These are phyloP conservation scores for Acipenser oxyrinchus DNA, from an alignment of 2,797 vertebrate species.

Conservation along the genomic window DNA sequence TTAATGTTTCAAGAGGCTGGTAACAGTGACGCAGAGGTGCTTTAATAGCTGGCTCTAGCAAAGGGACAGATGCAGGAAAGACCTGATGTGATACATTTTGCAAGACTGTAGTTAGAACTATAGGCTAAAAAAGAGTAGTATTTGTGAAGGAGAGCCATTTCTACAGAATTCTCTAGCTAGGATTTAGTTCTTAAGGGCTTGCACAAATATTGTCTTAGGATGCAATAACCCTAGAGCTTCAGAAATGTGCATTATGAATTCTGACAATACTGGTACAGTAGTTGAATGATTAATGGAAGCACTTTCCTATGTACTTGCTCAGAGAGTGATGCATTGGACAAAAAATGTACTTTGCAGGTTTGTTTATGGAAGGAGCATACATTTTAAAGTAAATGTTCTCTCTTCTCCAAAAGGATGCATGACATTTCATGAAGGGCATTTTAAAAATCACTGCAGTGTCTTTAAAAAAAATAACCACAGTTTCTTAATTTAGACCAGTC, in stretches of 20 bases:
- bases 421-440: too few species aligned
- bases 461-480: too few species aligned
- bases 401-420: not conserved
- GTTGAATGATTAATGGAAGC: conserved; percentile 47
- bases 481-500: too few species aligned
- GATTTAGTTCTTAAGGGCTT: conserved; percentile 37
- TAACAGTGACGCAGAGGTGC: conserved; percentile 50
- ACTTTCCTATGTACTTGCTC: conserved; percentile 18
- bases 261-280: conserved; percentile 43
- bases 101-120: conserved; percentile 51
- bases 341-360: not conserved
- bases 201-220: conserved; percentile 46
- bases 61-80: conserved; percentile 40
- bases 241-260: conserved; percentile 39
- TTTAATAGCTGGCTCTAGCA: conserved; percentile 55
- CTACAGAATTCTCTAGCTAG: conserved; percentile 18
- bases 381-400: not conserved
- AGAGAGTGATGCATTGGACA: not conserved
- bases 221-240: conserved; percentile 21
- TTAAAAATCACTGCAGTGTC: too few species aligned
- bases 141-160: conserved; percentile 45
- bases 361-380: not conserved
- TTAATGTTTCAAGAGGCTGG: conserved; percentile 43
- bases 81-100: conserved; percentile 63
- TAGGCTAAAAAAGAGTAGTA: conserved; percentile 50